phyloP scores from a whole-genome alignment of 2,888 invertebrate species.

The Catonia carolina region DNA sequence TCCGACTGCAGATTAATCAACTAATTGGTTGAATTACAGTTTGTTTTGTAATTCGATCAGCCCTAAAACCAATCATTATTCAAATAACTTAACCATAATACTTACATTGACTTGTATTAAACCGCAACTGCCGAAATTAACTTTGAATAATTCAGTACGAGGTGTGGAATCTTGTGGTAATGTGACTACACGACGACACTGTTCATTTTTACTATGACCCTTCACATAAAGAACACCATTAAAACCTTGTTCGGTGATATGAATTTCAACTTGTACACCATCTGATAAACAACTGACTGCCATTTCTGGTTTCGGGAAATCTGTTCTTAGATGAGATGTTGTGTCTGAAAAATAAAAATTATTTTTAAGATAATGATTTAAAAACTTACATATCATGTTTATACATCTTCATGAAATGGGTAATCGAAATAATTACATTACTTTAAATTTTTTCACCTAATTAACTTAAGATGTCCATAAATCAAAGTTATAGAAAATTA shows the following conservation, averaged over 20 bases:
- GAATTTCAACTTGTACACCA: conserved; percentile 80
- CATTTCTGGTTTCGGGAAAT: conserved; percentile 80
- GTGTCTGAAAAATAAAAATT: conserved; percentile 38
- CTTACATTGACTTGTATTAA: conserved; percentile 82
- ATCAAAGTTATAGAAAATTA: no score
- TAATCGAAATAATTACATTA: neutral
- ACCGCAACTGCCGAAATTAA: conserved; percentile 86
- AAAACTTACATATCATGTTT: conserved; percentile 7
- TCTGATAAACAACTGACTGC: conserved; percentile 84
- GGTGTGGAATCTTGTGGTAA: conserved; percentile 61
- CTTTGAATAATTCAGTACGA: conserved; percentile 71
- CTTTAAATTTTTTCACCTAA: no score
- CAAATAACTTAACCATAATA: no score
- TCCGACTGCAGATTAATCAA: no score
- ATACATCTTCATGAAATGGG: neutral
- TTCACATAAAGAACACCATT: conserved; percentile 89
- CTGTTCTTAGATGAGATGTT: conserved; percentile 56
- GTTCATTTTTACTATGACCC: conserved; percentile 88
- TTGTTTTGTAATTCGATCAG: no score
- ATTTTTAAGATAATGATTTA: conserved; percentile 16
- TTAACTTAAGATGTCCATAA: no score
- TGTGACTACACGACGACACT: conserved; percentile 75
- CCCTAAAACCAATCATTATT: no score
- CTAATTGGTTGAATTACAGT: no score
- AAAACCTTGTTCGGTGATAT: conserved; percentile 67